A percentile compares a stretch with the other conserved stretches of the same genome.
These are phyloP conservation scores for Linnaemya tessellans DNA, from an alignment of 2,888 invertebrate genomes.

Conservation along the genomic window DNA sequence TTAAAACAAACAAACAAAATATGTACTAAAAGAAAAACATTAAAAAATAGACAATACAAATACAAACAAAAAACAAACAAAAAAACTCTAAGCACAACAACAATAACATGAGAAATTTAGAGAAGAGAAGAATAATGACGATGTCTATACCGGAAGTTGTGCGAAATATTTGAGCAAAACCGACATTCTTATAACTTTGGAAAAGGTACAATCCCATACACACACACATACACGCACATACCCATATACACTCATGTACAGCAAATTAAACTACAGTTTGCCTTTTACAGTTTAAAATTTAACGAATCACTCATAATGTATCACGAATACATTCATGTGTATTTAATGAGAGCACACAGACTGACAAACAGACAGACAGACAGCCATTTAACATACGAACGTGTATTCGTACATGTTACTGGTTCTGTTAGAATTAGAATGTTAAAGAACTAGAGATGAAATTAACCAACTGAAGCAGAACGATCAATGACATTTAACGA, in stretches of 20 bases:
- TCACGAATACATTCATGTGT: not conserved
- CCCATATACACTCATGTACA: not conserved
- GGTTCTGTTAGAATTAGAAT: slow-evolving; percentile 34
- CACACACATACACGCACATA: not conserved
- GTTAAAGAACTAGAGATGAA: slow-evolving; percentile 13
- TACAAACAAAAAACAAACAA: not conserved
- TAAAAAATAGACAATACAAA: slow-evolving; percentile 3
- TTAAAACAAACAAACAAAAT: slow-evolving; percentile 7
- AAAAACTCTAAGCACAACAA: not conserved
- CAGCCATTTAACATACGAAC: not conserved
- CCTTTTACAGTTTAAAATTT: not conserved
- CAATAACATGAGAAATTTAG: slow-evolving; percentile 4
- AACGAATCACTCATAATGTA: not conserved
- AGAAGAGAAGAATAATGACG: not conserved
- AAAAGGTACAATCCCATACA: not conserved
- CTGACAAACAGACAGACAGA: too few species aligned
- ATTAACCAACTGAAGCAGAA: slow-evolving; percentile 43
- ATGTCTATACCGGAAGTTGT: slow-evolving; percentile 39
- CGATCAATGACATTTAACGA: slow-evolving; percentile 59
- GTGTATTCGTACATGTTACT: not conserved
- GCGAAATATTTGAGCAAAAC: slow-evolving; percentile 25
- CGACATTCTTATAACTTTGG: slow-evolving; percentile 4
- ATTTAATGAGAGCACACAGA: slow-evolving; percentile 16
- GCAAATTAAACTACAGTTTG: too few species aligned
- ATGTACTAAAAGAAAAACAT: not conserved